These are phyloP conservation scores for Turdus rufiventris DNA, from an alignment of 2,113 vertebrate genomes.

Conservation along the genomic window DNA sequence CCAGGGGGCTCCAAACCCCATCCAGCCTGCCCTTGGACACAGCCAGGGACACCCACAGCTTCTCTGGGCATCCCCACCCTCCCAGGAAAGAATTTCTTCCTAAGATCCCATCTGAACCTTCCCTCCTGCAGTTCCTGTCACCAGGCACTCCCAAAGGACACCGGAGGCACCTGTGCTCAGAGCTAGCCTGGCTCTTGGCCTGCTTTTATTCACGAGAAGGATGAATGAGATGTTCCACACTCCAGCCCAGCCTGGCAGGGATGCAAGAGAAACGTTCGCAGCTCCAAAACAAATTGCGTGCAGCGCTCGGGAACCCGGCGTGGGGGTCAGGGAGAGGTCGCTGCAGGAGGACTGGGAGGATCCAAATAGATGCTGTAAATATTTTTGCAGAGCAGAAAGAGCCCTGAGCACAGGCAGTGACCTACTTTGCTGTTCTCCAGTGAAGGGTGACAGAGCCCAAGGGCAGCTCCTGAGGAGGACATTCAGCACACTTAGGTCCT, in stretches of 20 bases:
- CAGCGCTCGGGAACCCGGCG: neutral
- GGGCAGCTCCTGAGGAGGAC: neutral
- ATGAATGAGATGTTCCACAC: conserved; percentile 34
- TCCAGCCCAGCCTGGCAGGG: neutral
- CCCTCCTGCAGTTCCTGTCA: neutral
- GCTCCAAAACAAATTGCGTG: neutral
- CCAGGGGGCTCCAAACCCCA: fast-evolving
- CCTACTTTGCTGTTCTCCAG: conserved; percentile 1
- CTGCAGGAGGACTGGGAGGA: neutral
- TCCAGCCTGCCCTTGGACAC: neutral
- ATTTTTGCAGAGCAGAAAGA: conserved; percentile 31
- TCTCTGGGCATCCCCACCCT: neutral
- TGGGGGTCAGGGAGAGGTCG: neutral
- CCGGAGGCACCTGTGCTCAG: neutral
- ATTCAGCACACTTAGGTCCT: neutral
- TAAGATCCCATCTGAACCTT: neutral
- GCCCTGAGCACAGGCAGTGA: conserved; percentile 9
- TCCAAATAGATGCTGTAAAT: conserved; percentile 38
- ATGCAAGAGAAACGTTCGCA: neutral
- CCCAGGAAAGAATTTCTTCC: fast-evolving
- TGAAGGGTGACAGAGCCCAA: neutral
- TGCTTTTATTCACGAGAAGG: neutral
- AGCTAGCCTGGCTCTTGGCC: neutral
- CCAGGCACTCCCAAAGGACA: neutral
- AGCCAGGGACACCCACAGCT: neutral